Percentiles rank a stretch among this genome's conserved stretches.
These are phyloP conservation scores for Prunella strophiata DNA, from an alignment of 2,797 vertebrate genomes.

Conservation along the genomic window DNA sequence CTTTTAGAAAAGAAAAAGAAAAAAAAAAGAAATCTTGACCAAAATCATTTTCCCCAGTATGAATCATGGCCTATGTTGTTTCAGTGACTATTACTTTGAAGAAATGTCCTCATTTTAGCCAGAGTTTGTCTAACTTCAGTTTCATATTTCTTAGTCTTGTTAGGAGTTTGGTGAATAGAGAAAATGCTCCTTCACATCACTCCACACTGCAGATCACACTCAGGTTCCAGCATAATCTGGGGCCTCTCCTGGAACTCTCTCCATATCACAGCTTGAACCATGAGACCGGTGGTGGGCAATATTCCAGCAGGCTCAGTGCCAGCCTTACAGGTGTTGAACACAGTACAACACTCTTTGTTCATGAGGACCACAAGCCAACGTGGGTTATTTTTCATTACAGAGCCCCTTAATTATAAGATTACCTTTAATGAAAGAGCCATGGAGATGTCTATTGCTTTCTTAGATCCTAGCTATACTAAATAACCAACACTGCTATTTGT, in stretches of 20 bases:
- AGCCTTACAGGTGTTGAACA: not conserved
- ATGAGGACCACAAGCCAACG: not conserved
- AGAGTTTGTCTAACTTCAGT: not conserved
- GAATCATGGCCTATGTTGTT: not conserved
- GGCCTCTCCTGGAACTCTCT: not conserved
- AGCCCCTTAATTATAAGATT: not conserved
- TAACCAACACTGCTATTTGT: not conserved
- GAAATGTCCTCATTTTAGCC: not conserved
- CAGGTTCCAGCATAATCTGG: not conserved
- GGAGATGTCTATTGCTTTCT: not conserved
- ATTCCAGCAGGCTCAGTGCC: not conserved
- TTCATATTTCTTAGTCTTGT: not conserved
- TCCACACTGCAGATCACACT: not conserved
- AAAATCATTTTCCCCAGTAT: not conserved
- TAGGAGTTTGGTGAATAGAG: not conserved
- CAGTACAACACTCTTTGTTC: not conserved
- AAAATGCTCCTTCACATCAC: not conserved
- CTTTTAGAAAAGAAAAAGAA: not conserved
- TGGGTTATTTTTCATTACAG: not conserved
- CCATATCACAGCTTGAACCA: not conserved
- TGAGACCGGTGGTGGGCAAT: not conserved
- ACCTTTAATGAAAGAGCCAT: not conserved
- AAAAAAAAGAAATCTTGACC: not conserved
- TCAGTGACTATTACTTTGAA: not conserved
- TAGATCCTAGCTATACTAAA: not conserved